A percentile compares a stretch with the other conserved stretches of the same genome.
Conservation (phyloP, 2,888 invertebrate species). For the Lasioglossum vierecki region DNA sequence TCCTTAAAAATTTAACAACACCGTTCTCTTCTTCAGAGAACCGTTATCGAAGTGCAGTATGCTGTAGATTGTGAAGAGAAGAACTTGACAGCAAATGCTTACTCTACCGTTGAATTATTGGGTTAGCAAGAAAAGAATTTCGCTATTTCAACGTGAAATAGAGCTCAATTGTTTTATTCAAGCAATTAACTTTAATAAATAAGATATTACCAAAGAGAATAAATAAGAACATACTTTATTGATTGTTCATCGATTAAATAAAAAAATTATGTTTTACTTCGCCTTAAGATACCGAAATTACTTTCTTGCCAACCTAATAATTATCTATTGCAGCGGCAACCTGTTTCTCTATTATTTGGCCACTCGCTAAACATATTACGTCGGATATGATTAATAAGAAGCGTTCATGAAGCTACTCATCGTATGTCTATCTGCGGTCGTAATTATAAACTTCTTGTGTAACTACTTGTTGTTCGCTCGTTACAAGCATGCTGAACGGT, state of each 20-base stretch:
- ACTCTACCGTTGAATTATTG: too few species aligned
- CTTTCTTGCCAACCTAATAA: neutral
- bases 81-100: neutral
- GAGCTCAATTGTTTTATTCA: too few species aligned
- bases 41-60: neutral
- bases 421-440: neutral
- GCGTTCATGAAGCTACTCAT: neutral
- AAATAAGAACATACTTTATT: too few species aligned
- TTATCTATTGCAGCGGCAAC: neutral
- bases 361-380: neutral
- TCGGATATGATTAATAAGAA: neutral
- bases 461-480: neutral
- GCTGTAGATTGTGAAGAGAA: neutral
- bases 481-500: neutral
- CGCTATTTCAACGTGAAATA: too few species aligned
- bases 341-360: neutral
- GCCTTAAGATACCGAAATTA: too few species aligned
- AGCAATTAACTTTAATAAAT: too few species aligned
- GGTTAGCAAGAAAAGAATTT: too few species aligned
- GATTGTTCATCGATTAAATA: too few species aligned
- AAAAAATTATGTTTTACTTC: too few species aligned
- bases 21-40: neutral
- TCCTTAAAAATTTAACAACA: neutral
- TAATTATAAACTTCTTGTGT: conserved; percentile 1
- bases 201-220: too few species aligned